A percentile compares a stretch with the other conserved stretches of the same genome.
Conservation (phyloP, 2,888 invertebrate genomes). For the Trichacis sp. region DNA sequence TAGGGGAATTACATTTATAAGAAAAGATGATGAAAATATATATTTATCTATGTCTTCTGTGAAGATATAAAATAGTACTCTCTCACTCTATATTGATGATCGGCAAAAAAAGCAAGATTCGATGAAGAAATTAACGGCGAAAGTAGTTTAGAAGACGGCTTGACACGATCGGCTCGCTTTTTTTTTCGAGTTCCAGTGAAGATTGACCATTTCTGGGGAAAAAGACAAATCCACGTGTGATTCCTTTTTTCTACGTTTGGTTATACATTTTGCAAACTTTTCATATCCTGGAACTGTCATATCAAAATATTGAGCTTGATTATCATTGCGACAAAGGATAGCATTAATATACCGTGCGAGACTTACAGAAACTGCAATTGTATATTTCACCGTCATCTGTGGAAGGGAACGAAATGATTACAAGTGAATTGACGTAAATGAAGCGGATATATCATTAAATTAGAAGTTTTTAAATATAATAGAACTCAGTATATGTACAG, state of each 20-base stretch:
- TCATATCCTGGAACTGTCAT: conserved; percentile 80
- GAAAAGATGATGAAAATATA: conserved; percentile 70
- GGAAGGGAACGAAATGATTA: conserved; percentile 67
- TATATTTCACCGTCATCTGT: conserved; percentile 66
- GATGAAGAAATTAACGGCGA: conserved; percentile 59
- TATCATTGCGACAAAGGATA: conserved; percentile 59
- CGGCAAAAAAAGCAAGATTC: conserved; percentile 51
- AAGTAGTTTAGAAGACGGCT: conserved; percentile 55
- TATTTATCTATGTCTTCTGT: conserved; percentile 71
- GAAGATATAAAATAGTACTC: conserved; percentile 70
- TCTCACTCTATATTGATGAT: conserved; percentile 69
- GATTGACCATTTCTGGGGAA: neutral
- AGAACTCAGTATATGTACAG: conserved; percentile 76
- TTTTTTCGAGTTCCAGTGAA: conserved; percentile 53
- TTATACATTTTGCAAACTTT: conserved; percentile 53
- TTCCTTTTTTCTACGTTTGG: neutral
- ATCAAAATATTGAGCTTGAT: conserved; percentile 71
- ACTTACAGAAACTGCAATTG: conserved; percentile 61
- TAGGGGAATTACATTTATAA: conserved; percentile 69
- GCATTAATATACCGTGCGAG: conserved; percentile 48
- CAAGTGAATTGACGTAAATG: conserved; percentile 66
- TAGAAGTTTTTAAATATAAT: conserved; percentile 70
- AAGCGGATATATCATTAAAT: conserved; percentile 71
- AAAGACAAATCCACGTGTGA: neutral
- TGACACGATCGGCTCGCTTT: neutral